phyloP scores from a whole-genome alignment of 1,140 invertebrate genomes.

The Cyclargus thomasi region DNA sequence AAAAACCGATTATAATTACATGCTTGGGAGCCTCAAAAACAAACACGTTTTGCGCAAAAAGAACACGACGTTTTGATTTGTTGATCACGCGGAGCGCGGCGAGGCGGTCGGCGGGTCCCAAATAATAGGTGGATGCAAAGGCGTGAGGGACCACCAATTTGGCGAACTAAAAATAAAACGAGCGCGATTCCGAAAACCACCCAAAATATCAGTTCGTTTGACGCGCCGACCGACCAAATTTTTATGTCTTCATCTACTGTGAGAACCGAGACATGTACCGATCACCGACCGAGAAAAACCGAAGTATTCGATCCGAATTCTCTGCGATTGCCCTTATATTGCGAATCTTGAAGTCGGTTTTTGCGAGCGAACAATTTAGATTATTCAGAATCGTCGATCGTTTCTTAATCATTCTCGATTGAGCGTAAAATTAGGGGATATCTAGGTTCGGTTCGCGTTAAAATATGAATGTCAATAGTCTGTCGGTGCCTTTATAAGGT shows the following conservation, averaged over 20 bases:
- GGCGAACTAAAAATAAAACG: conserved; percentile 46
- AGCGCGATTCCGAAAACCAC: conserved; percentile 46
- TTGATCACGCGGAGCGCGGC: conserved; percentile 56
- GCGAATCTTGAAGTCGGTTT: conserved; percentile 54
- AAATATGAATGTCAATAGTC: conserved; percentile 67
- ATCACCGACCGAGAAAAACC: conserved; percentile 49
- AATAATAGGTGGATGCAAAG: conserved; percentile 64
- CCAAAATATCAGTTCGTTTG: conserved; percentile 64
- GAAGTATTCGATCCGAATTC: conserved; percentile 55
- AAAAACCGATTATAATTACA: conserved; percentile 64
- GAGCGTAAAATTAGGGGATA: conserved; percentile 65
- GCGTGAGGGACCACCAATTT: conserved; percentile 69
- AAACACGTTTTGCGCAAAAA: conserved; percentile 58
- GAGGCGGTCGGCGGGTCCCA: conserved; percentile 51
- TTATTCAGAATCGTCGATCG: conserved; percentile 52
- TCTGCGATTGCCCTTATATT: conserved; percentile 40
- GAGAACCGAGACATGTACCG: conserved; percentile 51
- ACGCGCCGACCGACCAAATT: conserved; percentile 58
- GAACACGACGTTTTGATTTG: conserved; percentile 53
- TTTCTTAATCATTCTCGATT: conserved; percentile 66
- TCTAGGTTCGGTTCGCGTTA: conserved; percentile 56
- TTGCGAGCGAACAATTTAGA: conserved; percentile 46
- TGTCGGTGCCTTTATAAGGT: conserved; percentile 45
- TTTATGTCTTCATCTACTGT: conserved; percentile 71
- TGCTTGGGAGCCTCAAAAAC: conserved; percentile 59